Evolutionary conservation across 2,888 invertebrate species (phyloP).

Genomic region (Drosophila anomalipes): DNA sequence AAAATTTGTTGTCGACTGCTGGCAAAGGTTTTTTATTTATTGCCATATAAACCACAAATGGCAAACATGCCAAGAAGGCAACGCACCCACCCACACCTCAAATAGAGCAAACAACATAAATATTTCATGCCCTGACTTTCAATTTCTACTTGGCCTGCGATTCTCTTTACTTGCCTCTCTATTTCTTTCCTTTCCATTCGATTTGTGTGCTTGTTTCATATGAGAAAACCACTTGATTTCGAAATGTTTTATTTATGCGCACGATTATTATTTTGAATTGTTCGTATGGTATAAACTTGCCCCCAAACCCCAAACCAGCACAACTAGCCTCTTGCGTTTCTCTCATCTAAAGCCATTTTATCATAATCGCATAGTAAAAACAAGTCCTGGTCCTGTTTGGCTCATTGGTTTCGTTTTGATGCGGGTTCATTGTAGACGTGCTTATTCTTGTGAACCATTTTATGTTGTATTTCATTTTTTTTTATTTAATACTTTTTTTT

Average conservation of each 20-base stretch:
- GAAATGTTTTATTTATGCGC: conserved; percentile 76
- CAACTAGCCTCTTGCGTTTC: conserved; percentile 38
- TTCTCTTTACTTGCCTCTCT: conserved; percentile 5
- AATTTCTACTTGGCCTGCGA: conserved; percentile 59
- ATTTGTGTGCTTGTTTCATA: conserved; percentile 60
- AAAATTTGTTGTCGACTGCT: conserved; percentile 64
- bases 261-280: conserved; percentile 75
- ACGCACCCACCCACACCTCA: conserved; percentile 48
- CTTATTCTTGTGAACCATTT: conserved; percentile 51
- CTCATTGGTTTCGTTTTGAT: conserved; percentile 70
- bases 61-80: conserved; percentile 67
- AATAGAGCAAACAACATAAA: conserved; percentile 57
- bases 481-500: conserved; percentile 11
- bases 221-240: conserved; percentile 73
- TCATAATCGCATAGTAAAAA: conserved; percentile 63
- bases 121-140: conserved; percentile 78
- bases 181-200: conserved; percentile 43
- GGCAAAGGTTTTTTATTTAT: conserved; percentile 75
- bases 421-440: conserved; percentile 67
- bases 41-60: conserved; percentile 77
- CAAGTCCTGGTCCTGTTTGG: conserved; percentile 45
- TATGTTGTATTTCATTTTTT: conserved; percentile 42
- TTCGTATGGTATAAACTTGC: conserved; percentile 18
- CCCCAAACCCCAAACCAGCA: neutral
- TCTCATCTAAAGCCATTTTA: conserved; percentile 75